A percentile compares a stretch with the other conserved stretches of the same genome.
These are phyloP conservation scores for Brachionus rubens DNA, from an alignment of 1,140 invertebrate genomes.

Conservation along the genomic window DNA sequence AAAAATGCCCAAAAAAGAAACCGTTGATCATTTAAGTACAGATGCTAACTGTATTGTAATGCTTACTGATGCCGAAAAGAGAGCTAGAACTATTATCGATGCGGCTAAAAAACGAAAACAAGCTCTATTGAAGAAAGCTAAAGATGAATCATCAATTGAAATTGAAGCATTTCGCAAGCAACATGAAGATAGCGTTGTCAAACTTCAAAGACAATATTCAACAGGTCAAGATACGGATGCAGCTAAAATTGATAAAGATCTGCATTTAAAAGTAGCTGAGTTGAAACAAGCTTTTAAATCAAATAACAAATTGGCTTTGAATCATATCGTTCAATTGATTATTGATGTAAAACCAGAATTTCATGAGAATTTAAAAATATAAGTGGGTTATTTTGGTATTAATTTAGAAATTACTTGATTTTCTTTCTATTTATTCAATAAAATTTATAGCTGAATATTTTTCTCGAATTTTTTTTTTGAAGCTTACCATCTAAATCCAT, in stretches of 20 bases:
- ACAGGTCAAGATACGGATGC: neutral
- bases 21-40: neutral
- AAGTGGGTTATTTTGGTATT: too few species aligned
- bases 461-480: too few species aligned
- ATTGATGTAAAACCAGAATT: conserved; percentile 6
- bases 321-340: neutral
- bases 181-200: neutral
- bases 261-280: neutral
- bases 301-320: neutral
- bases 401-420: too few species aligned
- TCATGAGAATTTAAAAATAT: conserved; percentile 21
- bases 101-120: conserved; percentile 26
- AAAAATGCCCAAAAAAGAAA: conserved; percentile 9
- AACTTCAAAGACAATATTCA: neutral
- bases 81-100: neutral
- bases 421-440: too few species aligned
- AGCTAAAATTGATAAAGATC: neutral
- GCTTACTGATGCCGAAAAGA: conserved; percentile 39
- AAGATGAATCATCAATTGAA: conserved; percentile 20
- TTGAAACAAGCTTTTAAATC: neutral
- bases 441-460: too few species aligned
- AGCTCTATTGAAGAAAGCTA: conserved; percentile 28
- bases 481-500: too few species aligned
- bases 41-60: conserved; percentile 34
- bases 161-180: conserved; percentile 8